Evolutionary conservation across 1,140 invertebrate species (phyloP), one percentile per base, ranked within the genome.

Genomic region (Calliopsis andreniformis): DNA sequence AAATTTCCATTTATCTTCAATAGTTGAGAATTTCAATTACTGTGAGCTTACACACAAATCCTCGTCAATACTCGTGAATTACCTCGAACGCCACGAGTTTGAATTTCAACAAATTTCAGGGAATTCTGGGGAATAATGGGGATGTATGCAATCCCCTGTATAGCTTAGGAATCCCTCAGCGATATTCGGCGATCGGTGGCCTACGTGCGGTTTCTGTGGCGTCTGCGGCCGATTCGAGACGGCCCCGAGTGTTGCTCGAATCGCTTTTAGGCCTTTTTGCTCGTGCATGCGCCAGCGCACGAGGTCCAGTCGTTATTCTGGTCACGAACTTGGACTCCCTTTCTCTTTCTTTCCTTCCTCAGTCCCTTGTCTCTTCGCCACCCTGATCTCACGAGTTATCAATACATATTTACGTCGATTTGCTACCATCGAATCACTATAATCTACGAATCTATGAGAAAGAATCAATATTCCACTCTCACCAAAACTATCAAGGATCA

Each of bases 361-460:
- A 3, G n/a, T 55, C 4, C n/a, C 23, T n/a, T 10, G 39, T 30
- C 28, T 56, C 42, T n/a, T 35, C 25, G 39, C 45, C 23, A 32
- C 56, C 66, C 30, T 61, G 18, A n/a, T 14, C 20, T n/a, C 42
- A 28, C 12, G 32, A 49, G 58, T 80, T 81, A 81, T 81, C 79
- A 70, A 81, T 80, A n/a, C n/a, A n/a, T n/a, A 81, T 81, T 81
- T 76, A 69, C 63, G 63, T 49, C 70, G 64, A 81, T 81, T 80
- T 61, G 59, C 58, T 66, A 63, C 81, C 45, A 25, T 70, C 64
- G 56, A 47, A 32, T 20, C 35, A 35, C 42, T 39, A 18, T 12
- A 3, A 5, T 16, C 59, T 18, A 32, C n/a, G 25, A 32, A 42
- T 43, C 39, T 12, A 6, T 28, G 42, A 25, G 42, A 66, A 73